Evolutionary conservation across 2,888 invertebrate genomes (phyloP), one percentile per base, ranked within the genome.

Genomic region (Odiellus spinosus): DNA sequence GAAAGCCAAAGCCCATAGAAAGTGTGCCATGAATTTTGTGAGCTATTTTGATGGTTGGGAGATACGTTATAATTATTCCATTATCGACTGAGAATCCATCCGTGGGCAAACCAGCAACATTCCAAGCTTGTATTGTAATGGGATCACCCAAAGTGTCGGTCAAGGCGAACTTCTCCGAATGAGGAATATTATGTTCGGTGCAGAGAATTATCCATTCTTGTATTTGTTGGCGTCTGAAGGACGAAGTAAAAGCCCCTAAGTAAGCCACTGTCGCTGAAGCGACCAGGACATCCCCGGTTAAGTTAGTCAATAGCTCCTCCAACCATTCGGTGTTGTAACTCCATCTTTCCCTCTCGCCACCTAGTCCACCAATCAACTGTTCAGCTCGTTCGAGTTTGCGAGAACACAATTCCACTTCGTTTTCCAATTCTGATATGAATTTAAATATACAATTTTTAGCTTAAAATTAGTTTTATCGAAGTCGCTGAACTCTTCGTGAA

Each of bases 231-330:
- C 48, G 35, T 48, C 53, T 44, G 15, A 53, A 53, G 8, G 46
- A 39, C 3, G 67, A 64, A 17, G 68, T 84, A 63, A 83, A 88
- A 11, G 87, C 82, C 1, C 93, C 91, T 40, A 93, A 73, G 68
- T 95, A 95, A 1, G 91, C 90, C 26, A 93, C 81, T 55, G 81
- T 77, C 1, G 87, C 93, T 0, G 90, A 82, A 1, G 88, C 80
- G 33, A 93, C 65, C 6, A 95, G 67, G 17, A 93, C 86, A 66
- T 95, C 93, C 8, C 83, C 84, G 38, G 87, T 82, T 45, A 93
- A 82, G 58, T 87, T 88, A 19, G 74, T 72, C 36, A 90, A 74
- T 51, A 80, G 73, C 45, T 77, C 74, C 35, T 80, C 77, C 40
- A 93, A 70, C 52, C 74, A 70, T 40, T 67, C 64, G 0, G 91